phyloP scores from a whole-genome alignment of 2,888 invertebrate species.

The Neria commutata region DNA sequence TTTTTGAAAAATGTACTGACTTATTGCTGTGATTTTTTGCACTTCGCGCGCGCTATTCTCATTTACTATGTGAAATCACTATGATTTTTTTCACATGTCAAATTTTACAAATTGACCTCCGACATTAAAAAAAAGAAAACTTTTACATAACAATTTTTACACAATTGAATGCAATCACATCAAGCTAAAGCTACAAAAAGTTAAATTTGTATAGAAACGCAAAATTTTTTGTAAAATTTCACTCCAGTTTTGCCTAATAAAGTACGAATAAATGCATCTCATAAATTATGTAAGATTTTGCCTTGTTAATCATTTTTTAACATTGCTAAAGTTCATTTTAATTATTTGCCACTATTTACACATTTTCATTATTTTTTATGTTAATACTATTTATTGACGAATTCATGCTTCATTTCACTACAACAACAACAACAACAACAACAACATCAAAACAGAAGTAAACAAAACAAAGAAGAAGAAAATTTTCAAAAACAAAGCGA shows the following conservation, averaged over 20 bases:
- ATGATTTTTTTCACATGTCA: conserved; percentile 1
- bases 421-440: too few species aligned
- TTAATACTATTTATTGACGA: conserved; percentile 4
- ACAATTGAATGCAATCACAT: neutral
- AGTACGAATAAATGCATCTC: conserved; percentile 13
- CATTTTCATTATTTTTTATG: neutral
- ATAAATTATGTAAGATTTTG: conserved; percentile 10
- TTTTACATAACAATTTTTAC: conserved; percentile 5
- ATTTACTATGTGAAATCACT: conserved; percentile 16
- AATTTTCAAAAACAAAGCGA: too few species aligned
- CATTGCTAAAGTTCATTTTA: conserved; percentile 20
- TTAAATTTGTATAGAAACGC: neutral
- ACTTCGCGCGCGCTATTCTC: conserved; percentile 37
- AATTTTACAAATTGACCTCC: conserved; percentile 1
- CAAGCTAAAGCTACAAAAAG: neutral
- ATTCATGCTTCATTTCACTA: neutral
- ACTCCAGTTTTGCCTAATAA: conserved; percentile 29
- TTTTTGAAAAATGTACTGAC: conserved; percentile 59
- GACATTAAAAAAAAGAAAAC: conserved; percentile 1
- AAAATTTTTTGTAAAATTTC: conserved; percentile 24
- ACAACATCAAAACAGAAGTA: neutral
- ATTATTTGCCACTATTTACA: too few species aligned
- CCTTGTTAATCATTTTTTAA: conserved; percentile 20
- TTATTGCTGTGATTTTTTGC: conserved; percentile 61
- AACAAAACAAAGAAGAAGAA: neutral